Evolutionary conservation across 2,797 vertebrate genomes (phyloP).

Genomic region (Knipowitschia caucasica): DNA sequence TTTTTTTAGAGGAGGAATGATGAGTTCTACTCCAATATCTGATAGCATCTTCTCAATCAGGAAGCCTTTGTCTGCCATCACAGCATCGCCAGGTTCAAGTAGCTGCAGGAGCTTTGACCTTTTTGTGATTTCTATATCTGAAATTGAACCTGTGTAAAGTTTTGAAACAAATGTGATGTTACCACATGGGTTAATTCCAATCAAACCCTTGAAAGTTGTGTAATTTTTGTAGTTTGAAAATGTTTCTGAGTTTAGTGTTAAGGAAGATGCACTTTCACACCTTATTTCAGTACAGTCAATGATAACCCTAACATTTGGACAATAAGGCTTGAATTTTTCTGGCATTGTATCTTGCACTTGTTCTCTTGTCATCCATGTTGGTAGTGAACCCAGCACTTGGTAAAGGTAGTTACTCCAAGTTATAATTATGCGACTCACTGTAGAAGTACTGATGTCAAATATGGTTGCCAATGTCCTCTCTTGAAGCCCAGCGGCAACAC

Average conservation of each 20-base stretch:
- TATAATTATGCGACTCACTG: slow-evolving; percentile 8
- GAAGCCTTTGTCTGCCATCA: slow-evolving; percentile 5
- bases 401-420: slow-evolving; percentile 20
- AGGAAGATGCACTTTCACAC: slow-evolving; percentile 7
- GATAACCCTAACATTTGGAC: slow-evolving; percentile 15
- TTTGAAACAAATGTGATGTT: slow-evolving; percentile 11
- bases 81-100: slow-evolving; percentile 8
- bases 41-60: slow-evolving; percentile 1
- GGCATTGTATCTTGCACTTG: slow-evolving; percentile 15
- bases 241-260: slow-evolving; percentile 8
- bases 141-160: slow-evolving; percentile 14
- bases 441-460: slow-evolving; percentile 7
- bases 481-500: slow-evolving; percentile 4
- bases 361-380: slow-evolving; percentile 19
- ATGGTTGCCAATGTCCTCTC: slow-evolving; percentile 5
- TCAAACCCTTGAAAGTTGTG: slow-evolving; percentile 14
- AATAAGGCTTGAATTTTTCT: slow-evolving; percentile 10
- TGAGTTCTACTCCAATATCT: not conserved
- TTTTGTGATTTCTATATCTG: not conserved
- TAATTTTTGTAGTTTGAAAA: slow-evolving; percentile 18
- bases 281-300: slow-evolving; percentile 17
- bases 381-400: slow-evolving; percentile 13
- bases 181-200: slow-evolving; percentile 12
- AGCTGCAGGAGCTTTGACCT: not conserved
- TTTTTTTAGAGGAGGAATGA: slow-evolving; percentile 4